Percentiles rank a stretch among this genome's conserved stretches.
phyloP scores from a whole-genome alignment of 2,888 invertebrate species.

The Troglohyphantes excavatus region DNA sequence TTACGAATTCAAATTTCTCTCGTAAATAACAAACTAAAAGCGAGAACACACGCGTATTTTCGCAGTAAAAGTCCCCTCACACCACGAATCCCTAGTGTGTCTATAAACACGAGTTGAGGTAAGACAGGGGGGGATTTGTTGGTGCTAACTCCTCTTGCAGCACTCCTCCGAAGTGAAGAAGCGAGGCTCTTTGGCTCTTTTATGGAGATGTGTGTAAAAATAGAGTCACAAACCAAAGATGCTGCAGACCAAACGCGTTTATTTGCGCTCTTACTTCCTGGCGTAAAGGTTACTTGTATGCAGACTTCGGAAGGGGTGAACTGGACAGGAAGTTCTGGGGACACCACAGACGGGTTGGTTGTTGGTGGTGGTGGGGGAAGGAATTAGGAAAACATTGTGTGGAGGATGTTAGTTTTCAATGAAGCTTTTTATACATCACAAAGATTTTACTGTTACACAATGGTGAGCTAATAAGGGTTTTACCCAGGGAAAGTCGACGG shows the following conservation, averaged over 20 bases:
- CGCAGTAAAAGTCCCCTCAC: background rate
- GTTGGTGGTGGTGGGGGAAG: too few relatives aligned
- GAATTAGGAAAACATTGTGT: too few relatives aligned
- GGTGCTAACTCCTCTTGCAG: background rate
- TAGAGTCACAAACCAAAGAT: background rate
- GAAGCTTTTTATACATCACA: too few relatives aligned
- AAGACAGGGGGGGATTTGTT: background rate
- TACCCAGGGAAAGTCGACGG: too few relatives aligned
- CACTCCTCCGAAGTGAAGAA: background rate
- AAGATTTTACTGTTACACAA: too few relatives aligned
- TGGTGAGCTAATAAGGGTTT: too few relatives aligned
- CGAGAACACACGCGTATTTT: background rate
- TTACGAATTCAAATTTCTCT: background rate
- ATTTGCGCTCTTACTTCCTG: background rate
- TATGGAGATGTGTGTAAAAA: background rate
- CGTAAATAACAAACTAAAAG: background rate
- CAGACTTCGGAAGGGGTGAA: background rate
- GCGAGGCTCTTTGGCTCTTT: background rate
- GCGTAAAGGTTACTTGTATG: background rate
- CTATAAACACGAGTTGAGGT: background rate
- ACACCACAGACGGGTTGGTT: background rate
- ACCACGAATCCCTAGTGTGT: background rate
- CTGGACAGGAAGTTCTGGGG: background rate
- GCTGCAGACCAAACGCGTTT: conserved; percentile 1
- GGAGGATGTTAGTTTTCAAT: too few relatives aligned